These are phyloP conservation scores for Masticophis lateralis DNA, from an alignment of 2,797 vertebrate genomes.

Conservation along the genomic window DNA sequence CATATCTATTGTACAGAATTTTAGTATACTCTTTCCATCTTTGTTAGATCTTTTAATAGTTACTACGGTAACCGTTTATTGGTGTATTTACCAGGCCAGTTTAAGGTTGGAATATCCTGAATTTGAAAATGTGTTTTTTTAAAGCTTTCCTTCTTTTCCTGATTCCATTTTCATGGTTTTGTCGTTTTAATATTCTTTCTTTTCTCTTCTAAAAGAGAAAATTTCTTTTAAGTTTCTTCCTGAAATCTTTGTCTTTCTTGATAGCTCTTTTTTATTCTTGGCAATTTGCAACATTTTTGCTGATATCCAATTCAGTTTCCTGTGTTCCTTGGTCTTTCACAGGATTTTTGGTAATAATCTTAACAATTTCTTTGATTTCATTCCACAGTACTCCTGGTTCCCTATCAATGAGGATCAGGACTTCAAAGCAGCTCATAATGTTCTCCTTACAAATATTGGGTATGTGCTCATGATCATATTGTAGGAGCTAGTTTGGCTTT, in stretches of 20 bases:
- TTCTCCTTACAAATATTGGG: neutral
- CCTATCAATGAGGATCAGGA: neutral
- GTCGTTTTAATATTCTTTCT: neutral
- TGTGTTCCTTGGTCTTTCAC: neutral
- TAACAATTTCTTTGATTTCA: neutral
- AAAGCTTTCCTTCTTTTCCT: neutral
- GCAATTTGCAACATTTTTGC: neutral
- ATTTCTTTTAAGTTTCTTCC: neutral
- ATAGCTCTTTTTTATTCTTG: neutral
- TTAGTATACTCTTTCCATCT: neutral
- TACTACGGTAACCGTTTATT: neutral
- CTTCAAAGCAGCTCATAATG: neutral
- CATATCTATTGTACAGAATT: neutral
- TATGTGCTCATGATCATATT: neutral
- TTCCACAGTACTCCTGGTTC: neutral
- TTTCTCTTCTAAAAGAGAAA: neutral
- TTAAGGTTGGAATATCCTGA: neutral
- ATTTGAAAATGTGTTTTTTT: neutral
- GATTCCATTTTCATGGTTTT: neutral
- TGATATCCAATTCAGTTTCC: neutral
- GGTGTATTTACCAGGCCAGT: neutral
- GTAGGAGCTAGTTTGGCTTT: neutral
- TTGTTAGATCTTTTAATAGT: neutral
- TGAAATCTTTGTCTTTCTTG: neutral
- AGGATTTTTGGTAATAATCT: neutral